Evolutionary conservation across 2,797 vertebrate species (phyloP), one percentile per base, ranked within the genome.

Genomic region (Alauda arvensis): DNA sequence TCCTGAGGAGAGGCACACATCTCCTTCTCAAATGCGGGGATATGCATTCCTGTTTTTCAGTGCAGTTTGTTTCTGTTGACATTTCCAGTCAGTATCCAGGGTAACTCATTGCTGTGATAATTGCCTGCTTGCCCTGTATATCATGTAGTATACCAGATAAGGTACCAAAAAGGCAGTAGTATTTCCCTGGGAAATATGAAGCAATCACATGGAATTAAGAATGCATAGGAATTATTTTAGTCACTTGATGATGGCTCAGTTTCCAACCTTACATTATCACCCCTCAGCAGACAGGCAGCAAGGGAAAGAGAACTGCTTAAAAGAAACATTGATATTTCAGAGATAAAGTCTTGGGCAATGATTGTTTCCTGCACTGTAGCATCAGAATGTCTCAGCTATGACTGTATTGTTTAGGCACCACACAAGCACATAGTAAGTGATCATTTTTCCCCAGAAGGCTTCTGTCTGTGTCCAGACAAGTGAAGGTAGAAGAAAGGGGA

Each of bases 131-230:
- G 74, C 63, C 45, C 45, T 76, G 63, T 66, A 3, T 82, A 72
- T 90, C 70, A 56, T 74, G 68, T 71, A 70, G 72, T 49, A 6
- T 56, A 78, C 49, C 52, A 80, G 77, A 77, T 61, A 74, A 92
- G 67, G 74, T 33, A 83, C 77, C 9, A 23, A 87, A 88, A 85
- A 86, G 52, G 56, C 67, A 76, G 16, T 69, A 67, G 45, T 57
- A 77, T 78, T 92, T 89, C 77, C 57, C 57, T 67, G 67, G 61
- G 82, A 92, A 90, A 91, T 83, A 43, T 53, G 62, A 87, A 90
- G 67, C 56, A 81, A 72, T 48, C 82, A 76, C 67, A 77, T 55
- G 51, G 86, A 88, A 87, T 90, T 90, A 90, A 16, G 2, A 81
- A 91, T 70, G 77, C 61, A 61, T 57, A 51, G 78, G 63, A 85